These are phyloP conservation scores for Eumerus sabulonum DNA, from an alignment of 2,888 invertebrate species.

Conservation along the genomic window DNA sequence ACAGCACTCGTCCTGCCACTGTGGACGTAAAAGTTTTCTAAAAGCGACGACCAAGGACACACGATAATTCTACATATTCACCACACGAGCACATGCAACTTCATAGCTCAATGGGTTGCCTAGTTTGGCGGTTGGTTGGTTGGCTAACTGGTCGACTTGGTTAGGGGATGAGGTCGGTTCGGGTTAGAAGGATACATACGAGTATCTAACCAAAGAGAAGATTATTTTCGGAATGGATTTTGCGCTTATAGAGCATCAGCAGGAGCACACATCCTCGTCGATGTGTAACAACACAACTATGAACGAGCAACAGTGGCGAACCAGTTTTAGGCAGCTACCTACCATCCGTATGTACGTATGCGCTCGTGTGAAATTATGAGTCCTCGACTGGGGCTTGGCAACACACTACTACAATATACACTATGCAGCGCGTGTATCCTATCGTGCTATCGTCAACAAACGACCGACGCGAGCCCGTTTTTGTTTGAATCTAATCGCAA, in stretches of 20 bases:
- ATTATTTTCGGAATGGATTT: conserved; percentile 66
- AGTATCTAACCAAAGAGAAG: conserved; percentile 65
- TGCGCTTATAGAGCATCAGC: conserved; percentile 65
- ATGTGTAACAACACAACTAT: conserved; percentile 59
- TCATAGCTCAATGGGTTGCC: conserved; percentile 38
- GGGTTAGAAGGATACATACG: conserved; percentile 32
- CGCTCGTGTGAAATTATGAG: too few species aligned
- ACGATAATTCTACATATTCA: conserved; percentile 31
- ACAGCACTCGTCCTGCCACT: conserved; percentile 35
- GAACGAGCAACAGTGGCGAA: conserved; percentile 51
- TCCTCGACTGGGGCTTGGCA: too few species aligned
- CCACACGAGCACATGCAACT: conserved; percentile 36
- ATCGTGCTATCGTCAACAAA: conserved; percentile 2
- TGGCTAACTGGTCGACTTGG: conserved; percentile 3
- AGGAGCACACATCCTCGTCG: conserved; percentile 56
- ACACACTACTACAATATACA: too few species aligned
- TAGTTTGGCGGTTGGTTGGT: conserved; percentile 62
- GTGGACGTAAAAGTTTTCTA: conserved; percentile 30
- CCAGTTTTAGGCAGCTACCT: conserved; percentile 21
- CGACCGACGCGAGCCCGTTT: conserved; percentile 53
- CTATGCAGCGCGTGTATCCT: too few species aligned
- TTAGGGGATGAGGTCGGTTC: conserved; percentile 11
- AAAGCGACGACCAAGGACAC: conserved; percentile 31
- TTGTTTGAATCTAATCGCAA: conserved; percentile 72
- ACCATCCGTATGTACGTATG: conserved; percentile 9